Conservation (phyloP, 1,140 invertebrate species). For the Aphelenchoides besseyi region DNA sequence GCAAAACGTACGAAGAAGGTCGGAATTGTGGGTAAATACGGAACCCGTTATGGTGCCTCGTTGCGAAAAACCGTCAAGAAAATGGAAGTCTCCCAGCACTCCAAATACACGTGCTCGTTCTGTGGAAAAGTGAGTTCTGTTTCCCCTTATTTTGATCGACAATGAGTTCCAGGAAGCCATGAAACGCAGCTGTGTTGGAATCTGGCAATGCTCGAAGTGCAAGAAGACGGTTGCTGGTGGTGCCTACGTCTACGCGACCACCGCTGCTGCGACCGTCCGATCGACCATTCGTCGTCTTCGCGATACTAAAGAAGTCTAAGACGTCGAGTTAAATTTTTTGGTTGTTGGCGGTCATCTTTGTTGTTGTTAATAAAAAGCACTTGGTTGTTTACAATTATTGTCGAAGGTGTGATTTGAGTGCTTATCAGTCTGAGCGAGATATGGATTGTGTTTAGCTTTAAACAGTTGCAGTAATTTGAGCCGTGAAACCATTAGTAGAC, state of each 20-base stretch:
- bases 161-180: constrained; percentile 79
- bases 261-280: constrained; percentile 87
- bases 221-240: constrained; percentile 72
- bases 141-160: constrained; percentile 27
- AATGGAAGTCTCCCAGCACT: constrained; percentile 98
- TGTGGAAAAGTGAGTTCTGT: constrained; percentile 79
- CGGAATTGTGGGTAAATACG: constrained; percentile 99
- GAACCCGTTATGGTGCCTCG: constrained; percentile 98
- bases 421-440: too few species aligned
- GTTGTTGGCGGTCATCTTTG: too few species aligned
- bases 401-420: too few species aligned
- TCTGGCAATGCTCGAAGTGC: constrained; percentile 94
- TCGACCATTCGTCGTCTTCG: constrained; percentile 90
- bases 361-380: too few species aligned
- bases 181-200: constrained; percentile 93
- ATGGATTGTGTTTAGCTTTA: too few species aligned
- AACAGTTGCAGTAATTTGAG: too few species aligned
- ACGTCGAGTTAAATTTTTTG: background rate
- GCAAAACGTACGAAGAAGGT: constrained; percentile 99
- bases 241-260: constrained; percentile 72
- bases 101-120: constrained; percentile 97
- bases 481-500: too few species aligned
- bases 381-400: too few species aligned
- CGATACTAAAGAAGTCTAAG: constrained; percentile 80
- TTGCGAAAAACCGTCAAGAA: constrained; percentile 99